A percentile compares a stretch with the other conserved stretches of the same genome.
phyloP scores from a whole-genome alignment of 1,140 invertebrate genomes.

The Drosophila chauvacae region DNA sequence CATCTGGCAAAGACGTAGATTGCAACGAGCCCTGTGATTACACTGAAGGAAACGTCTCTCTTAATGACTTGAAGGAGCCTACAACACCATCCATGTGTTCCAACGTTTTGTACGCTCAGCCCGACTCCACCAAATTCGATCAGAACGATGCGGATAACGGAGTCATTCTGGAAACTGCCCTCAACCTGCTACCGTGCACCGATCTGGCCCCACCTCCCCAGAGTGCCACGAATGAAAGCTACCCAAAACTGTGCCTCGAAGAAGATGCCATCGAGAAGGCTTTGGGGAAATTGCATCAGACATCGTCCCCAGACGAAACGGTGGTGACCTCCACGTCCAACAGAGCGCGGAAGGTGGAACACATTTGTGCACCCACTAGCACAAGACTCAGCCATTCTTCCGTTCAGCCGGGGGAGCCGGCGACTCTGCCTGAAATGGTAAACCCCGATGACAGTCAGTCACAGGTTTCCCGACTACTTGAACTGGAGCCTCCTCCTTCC shows the following conservation, averaged over 20 bases:
- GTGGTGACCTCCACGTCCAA: constrained; percentile 65
- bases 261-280: constrained; percentile 57
- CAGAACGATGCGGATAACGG: constrained; percentile 56
- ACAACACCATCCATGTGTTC: neutral
- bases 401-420: constrained; percentile 17
- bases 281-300: constrained; percentile 55
- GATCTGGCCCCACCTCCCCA: neutral
- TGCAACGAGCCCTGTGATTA: no score
- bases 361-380: constrained; percentile 15
- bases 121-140: constrained; percentile 66
- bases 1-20: no score
- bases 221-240: neutral
- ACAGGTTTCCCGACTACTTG: neutral
- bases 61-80: neutral
- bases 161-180: constrained; percentile 12
- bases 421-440: constrained; percentile 39
- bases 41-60: neutral
- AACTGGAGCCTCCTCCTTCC: neutral
- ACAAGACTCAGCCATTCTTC: constrained; percentile 49
- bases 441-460: constrained; percentile 28
- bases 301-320: constrained; percentile 54
- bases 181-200: constrained; percentile 13
- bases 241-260: constrained; percentile 36
- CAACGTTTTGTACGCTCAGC: constrained; percentile 55
- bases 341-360: constrained; percentile 21